phyloP scores from a whole-genome alignment of 2,888 invertebrate species.

The Lasioglossum vierecki region DNA sequence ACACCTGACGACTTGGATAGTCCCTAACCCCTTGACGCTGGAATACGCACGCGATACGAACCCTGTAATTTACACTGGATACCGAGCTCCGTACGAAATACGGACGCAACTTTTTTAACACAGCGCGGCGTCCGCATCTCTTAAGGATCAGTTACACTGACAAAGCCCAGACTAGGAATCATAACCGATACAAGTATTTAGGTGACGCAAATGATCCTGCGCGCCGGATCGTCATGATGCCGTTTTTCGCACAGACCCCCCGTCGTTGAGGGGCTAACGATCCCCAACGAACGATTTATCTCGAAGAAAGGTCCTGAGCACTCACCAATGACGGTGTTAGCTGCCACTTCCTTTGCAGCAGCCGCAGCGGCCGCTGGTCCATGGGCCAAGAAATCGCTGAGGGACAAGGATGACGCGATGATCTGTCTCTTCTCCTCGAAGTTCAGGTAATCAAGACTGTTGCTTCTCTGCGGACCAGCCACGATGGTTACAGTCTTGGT shows the following conservation, averaged over 20 bases:
- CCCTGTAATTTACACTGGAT: no score
- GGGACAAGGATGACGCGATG: slow-evolving; percentile 94
- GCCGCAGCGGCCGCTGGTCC: slow-evolving; percentile 86
- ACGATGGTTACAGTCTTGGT: slow-evolving; percentile 88
- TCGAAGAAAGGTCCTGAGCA: not conserved
- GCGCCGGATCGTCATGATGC: no score
- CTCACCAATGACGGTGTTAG: slow-evolving; percentile 84
- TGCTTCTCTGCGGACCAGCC: slow-evolving; percentile 88
- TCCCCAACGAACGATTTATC: not conserved
- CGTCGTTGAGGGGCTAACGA: no score
- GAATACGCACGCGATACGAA: no score
- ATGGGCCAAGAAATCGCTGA: slow-evolving; percentile 93
- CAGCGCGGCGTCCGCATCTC: no score
- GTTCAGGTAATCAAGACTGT: slow-evolving; percentile 94
- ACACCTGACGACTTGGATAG: not conserved
- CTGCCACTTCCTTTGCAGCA: slow-evolving; percentile 84
- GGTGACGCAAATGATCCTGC: no score
- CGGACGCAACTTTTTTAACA: no score
- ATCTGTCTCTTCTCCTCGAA: slow-evolving; percentile 96
- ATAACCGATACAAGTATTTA: no score
- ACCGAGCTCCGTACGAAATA: no score
- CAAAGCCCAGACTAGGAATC: no score
- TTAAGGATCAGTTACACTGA: no score
- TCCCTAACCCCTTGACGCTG: not conserved
- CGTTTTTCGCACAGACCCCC: no score